Conservation (phyloP, 2,113 vertebrate species). For the Oncorhynchus tshawytscha region DNA sequence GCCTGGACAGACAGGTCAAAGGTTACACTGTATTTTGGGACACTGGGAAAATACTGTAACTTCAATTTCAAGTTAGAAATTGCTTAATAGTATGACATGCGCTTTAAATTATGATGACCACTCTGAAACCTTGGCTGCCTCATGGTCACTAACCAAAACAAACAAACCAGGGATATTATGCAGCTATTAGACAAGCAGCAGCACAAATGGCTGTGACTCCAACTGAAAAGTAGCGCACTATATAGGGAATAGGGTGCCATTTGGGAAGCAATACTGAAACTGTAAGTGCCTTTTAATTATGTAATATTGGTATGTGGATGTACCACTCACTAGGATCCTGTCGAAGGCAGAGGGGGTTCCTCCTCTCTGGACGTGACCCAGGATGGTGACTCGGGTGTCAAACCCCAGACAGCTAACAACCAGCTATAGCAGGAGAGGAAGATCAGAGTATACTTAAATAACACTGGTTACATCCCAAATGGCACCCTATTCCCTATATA, state of each 20-base stretch:
- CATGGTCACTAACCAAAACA: not conserved
- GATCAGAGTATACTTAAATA: no score
- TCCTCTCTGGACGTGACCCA: slow-evolving; percentile 79
- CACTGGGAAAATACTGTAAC: no score
- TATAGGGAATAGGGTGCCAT: no score
- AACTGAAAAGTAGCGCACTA: not conserved
- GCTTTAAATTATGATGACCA: no score
- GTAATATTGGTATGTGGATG: not conserved
- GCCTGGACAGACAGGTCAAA: slow-evolving; percentile 68
- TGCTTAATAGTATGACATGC: no score
- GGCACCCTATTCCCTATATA: no score
- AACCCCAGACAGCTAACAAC: slow-evolving; percentile 89
- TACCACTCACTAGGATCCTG: slow-evolving; percentile 84
- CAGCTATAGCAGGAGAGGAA: slow-evolving; percentile 69
- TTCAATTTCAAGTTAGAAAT: no score
- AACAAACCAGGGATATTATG: not conserved
- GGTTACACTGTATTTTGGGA: not conserved
- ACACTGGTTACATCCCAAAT: no score
- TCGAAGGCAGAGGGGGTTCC: slow-evolving; percentile 86
- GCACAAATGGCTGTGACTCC: no score
- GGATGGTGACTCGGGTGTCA: slow-evolving; percentile 93
- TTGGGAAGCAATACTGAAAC: no score
- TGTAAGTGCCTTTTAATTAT: not conserved
- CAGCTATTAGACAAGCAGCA: not conserved
- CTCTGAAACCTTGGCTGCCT: not conserved